Percentiles rank a stretch among this genome's conserved stretches.
Conservation (phyloP, 2,888 invertebrate species). For the Ophion ellenae region DNA sequence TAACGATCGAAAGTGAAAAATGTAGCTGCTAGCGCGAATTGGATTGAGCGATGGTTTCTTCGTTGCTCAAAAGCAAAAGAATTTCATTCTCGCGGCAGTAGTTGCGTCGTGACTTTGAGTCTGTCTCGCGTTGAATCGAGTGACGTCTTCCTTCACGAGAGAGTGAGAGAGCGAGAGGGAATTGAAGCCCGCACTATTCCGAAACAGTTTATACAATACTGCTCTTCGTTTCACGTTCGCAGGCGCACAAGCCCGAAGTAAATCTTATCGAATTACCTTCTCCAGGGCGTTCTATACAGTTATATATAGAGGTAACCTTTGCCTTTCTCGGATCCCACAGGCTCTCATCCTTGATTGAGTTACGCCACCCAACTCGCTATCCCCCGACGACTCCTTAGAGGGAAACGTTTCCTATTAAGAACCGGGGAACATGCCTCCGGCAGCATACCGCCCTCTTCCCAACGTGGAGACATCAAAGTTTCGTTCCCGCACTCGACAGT, state of each 20-base stretch:
- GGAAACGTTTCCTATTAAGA: conserved; percentile 80
- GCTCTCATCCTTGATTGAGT: conserved; percentile 80
- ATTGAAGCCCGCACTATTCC: conserved; percentile 41
- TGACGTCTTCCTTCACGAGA: conserved; percentile 61
- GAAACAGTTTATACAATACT: conserved; percentile 61
- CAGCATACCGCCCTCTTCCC: conserved; percentile 61
- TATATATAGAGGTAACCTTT: conserved; percentile 71
- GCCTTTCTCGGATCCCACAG: conserved; percentile 72
- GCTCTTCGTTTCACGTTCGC: conserved; percentile 68
- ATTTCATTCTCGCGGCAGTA: conserved; percentile 51
- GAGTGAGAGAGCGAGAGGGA: conserved; percentile 8
- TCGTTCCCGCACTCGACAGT: conserved; percentile 74
- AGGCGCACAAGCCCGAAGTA: conserved; percentile 72
- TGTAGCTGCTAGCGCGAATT: conserved; percentile 42
- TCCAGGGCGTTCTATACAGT: conserved; percentile 63
- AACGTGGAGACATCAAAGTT: conserved; percentile 79
- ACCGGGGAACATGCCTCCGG: conserved; percentile 76
- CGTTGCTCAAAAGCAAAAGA: conserved; percentile 17
- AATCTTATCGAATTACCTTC: conserved; percentile 80
- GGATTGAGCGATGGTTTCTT: conserved; percentile 49
- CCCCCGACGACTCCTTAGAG: conserved; percentile 71
- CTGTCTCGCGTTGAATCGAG: conserved; percentile 65
- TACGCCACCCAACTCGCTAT: conserved; percentile 73
- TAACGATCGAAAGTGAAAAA: conserved; percentile 46
- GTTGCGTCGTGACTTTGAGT: conserved; percentile 62